Conservation (phyloP, 2,888 invertebrate genomes). For the Monopis laevigella region DNA sequence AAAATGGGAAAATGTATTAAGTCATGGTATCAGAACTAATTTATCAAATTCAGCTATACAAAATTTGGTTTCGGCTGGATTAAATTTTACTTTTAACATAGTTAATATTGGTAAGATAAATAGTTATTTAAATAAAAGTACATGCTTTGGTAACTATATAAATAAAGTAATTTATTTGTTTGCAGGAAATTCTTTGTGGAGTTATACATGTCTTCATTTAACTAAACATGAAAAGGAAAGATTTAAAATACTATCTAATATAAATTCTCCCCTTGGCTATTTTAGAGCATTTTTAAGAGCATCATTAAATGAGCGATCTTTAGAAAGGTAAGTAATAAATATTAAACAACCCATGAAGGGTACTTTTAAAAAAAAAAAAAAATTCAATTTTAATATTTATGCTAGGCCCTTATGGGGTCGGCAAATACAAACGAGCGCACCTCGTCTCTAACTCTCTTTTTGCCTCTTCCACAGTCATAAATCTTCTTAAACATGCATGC, state of each 20-base stretch:
- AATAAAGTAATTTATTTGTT: constrained; percentile 16
- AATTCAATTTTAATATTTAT: too few species aligned
- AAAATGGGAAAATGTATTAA: constrained; percentile 79
- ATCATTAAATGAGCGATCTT: constrained; percentile 88
- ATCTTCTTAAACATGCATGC: too few species aligned
- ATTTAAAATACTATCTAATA: constrained; percentile 70
- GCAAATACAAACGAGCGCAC: too few species aligned
- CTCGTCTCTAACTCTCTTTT: too few species aligned
- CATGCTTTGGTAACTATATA: neutral
- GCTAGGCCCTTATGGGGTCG: too few species aligned
- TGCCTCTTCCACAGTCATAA: too few species aligned
- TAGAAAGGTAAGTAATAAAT: constrained; percentile 73
- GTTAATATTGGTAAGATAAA: constrained; percentile 51
- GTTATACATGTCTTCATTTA: constrained; percentile 79
- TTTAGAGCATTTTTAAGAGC: constrained; percentile 91
- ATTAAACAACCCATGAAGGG: too few species aligned
- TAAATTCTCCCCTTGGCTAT: constrained; percentile 73
- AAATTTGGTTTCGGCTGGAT: constrained; percentile 53
- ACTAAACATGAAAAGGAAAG: constrained; percentile 90
- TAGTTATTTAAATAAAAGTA: neutral
- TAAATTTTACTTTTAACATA: constrained; percentile 59
- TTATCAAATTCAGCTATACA: constrained; percentile 56
- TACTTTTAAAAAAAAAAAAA: too few species aligned
- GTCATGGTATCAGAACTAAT: constrained; percentile 78
- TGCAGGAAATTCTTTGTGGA: constrained; percentile 75